Conservation (phyloP, 2,797 vertebrate genomes). For the Columba guinea region DNA sequence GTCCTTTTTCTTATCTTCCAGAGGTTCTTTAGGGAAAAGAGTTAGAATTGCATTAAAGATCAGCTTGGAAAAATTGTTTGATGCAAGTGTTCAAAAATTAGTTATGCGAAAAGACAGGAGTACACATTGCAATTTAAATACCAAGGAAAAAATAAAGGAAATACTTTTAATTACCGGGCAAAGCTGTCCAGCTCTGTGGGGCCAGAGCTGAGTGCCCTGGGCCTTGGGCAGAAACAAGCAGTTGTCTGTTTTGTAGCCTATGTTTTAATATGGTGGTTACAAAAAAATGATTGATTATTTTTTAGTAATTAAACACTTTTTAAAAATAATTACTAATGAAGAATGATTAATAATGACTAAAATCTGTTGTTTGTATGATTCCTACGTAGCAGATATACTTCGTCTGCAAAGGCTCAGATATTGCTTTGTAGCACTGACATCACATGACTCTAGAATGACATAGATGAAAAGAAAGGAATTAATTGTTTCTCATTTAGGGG, state of each 20-base stretch:
- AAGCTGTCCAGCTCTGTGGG: background rate
- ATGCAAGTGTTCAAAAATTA: background rate
- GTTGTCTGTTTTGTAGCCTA: background rate
- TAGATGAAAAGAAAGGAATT: background rate
- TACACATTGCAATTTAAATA: background rate
- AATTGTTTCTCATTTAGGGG: background rate
- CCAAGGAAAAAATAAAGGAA: background rate
- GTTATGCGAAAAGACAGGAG: background rate
- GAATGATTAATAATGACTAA: background rate
- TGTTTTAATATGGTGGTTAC: background rate
- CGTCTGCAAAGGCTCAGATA: background rate
- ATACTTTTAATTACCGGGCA: background rate
- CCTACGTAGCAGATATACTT: background rate
- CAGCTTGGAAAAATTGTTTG: background rate
- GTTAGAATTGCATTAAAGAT: background rate
- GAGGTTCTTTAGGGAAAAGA: background rate
- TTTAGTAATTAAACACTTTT: background rate
- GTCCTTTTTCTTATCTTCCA: background rate
- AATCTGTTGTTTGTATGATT: background rate
- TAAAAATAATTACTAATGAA: background rate
- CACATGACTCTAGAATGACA: background rate
- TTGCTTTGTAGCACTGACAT: background rate
- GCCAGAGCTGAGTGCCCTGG: background rate
- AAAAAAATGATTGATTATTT: background rate
- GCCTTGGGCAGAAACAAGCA: background rate